Percentiles rank a stretch among this genome's conserved stretches.
Evolutionary conservation across 2,113 vertebrate genomes (phyloP).

Genomic region (Pygathrix nemaeus): DNA sequence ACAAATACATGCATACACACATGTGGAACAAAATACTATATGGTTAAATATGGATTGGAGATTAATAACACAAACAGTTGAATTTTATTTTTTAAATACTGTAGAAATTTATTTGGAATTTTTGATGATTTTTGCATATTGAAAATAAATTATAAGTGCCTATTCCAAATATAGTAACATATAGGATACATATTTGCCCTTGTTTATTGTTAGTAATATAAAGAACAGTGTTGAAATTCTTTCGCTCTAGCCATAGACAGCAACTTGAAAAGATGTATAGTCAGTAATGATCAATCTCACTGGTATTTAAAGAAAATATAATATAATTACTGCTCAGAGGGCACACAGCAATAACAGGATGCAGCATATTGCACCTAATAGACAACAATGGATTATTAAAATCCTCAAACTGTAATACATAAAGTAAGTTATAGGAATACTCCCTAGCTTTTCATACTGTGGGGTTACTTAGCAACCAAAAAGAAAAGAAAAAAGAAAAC

Average conservation of each 20-base stretch:
- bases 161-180: not conserved
- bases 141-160: not conserved
- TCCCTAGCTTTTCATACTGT: not conserved
- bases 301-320: not conserved
- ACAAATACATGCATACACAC: not conserved
- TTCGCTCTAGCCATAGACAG: not conserved
- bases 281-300: not conserved
- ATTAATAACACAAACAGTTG: not conserved
- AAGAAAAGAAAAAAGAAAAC: not conserved
- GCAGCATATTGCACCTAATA: not conserved
- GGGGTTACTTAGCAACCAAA: not conserved
- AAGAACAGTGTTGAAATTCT: not conserved
- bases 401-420: not conserved
- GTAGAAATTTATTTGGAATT: not conserved
- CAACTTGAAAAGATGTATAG: not conserved
- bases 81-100: not conserved
- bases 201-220: not conserved
- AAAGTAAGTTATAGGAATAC: slow-evolving; percentile 5
- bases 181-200: not conserved
- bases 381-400: slow-evolving; percentile 16
- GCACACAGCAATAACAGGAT: not conserved
- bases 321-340: not conserved
- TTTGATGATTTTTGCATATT: not conserved
- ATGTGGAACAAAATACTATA: not conserved
- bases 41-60: not conserved